These are phyloP conservation scores for Himantopus leucocephalus DNA, from an alignment of 2,113 vertebrate species.

Conservation along the genomic window DNA sequence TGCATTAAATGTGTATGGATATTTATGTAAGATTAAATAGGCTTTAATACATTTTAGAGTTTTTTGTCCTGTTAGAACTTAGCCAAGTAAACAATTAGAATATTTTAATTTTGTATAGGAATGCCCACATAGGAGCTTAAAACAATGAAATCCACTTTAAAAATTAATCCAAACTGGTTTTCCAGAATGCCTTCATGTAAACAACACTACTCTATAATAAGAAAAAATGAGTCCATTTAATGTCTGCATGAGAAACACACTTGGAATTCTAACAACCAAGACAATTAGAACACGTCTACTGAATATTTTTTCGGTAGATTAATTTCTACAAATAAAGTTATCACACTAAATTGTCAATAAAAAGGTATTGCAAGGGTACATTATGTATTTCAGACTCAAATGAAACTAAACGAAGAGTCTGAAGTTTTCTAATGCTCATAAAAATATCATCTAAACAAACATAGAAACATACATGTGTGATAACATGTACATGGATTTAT, in stretches of 20 bases:
- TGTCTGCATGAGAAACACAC: neutral
- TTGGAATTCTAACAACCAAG: neutral
- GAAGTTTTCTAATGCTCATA: neutral
- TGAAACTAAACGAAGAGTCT: neutral
- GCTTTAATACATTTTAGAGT: neutral
- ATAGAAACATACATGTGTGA: fast-evolving
- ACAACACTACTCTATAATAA: neutral
- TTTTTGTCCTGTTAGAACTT: neutral
- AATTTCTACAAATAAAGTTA: neutral
- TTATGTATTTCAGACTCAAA: neutral
- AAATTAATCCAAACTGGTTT: neutral
- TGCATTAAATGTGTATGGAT: neutral
- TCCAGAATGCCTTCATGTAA: neutral
- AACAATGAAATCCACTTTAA: neutral
- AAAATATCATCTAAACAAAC: neutral
- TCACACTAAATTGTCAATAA: neutral
- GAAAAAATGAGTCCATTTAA: neutral
- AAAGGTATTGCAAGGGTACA: neutral
- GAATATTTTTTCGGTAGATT: neutral
- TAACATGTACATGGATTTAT: neutral
- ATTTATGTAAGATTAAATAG: neutral
- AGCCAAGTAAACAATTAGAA: neutral
- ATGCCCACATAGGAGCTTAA: neutral
- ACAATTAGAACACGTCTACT: neutral
- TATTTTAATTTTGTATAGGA: neutral